Conservation (phyloP, 2,888 invertebrate species). For the Crioceris asparagi region DNA sequence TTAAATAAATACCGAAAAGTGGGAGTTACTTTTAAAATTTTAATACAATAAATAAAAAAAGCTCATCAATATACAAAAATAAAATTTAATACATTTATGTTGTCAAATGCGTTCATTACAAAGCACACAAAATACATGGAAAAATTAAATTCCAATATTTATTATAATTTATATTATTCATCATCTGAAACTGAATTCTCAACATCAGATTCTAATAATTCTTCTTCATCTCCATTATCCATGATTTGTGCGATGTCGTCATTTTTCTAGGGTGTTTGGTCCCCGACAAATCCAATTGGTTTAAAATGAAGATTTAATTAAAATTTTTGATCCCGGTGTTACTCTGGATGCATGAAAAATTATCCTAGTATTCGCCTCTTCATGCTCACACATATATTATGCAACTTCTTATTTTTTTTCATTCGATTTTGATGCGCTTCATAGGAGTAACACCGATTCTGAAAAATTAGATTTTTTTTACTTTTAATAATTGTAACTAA, state of each 20-base stretch:
- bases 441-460: too few relatives aligned
- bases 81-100: neutral
- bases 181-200: neutral
- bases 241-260: neutral
- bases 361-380: neutral
- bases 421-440: too few relatives aligned
- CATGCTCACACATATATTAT: neutral
- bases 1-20: too few relatives aligned
- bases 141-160: neutral
- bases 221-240: neutral
- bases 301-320: neutral
- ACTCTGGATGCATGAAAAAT: constrained; percentile 1
- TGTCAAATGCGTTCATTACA: neutral
- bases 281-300: neutral
- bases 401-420: too few relatives aligned
- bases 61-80: neutral
- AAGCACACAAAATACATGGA: neutral
- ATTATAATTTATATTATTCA: neutral
- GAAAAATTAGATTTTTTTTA: too few relatives aligned
- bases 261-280: neutral
- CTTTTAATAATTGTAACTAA: constrained; percentile 20
- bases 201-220: neutral
- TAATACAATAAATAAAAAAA: neutral
- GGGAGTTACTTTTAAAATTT: too few relatives aligned
- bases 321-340: constrained; percentile 4